Percentiles rank a stretch among this genome's conserved stretches.
Evolutionary conservation across 2,888 invertebrate species (phyloP).

Genomic region (Serrognathus titanus): DNA sequence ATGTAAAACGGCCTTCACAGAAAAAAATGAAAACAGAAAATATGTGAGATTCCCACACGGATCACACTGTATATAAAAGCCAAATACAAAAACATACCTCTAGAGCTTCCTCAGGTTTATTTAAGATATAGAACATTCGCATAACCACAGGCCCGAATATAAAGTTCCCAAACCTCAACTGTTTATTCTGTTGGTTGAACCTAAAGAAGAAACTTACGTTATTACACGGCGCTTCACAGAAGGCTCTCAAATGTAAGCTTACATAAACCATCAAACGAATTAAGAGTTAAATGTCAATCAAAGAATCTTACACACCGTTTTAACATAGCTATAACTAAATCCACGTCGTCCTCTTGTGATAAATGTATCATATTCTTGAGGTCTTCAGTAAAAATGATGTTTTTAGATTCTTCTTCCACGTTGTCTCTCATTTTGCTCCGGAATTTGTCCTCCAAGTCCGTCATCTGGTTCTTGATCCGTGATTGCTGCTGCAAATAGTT

Average conservation of each 20-base stretch:
- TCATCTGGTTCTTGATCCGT: slow-evolving; percentile 58
- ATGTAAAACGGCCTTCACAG: too few relatives aligned
- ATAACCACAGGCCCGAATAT: slow-evolving; percentile 80
- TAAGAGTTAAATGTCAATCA: too few relatives aligned
- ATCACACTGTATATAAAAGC: too few relatives aligned
- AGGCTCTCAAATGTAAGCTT: too few relatives aligned
- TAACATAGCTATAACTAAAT: slow-evolving; percentile 65
- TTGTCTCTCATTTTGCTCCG: slow-evolving; percentile 67
- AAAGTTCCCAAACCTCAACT: slow-evolving; percentile 74
- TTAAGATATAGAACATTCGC: slow-evolving; percentile 70
- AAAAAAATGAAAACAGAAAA: too few relatives aligned
- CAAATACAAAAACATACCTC: slow-evolving; percentile 43
- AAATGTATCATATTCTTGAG: slow-evolving; percentile 77
- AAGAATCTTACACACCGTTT: slow-evolving; percentile 55
- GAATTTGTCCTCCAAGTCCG: slow-evolving; percentile 63
- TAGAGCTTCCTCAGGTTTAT: slow-evolving; percentile 65
- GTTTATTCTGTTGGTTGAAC: slow-evolving; percentile 67
- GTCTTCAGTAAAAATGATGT: slow-evolving; percentile 81
- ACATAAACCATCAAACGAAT: too few relatives aligned
- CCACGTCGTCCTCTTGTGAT: slow-evolving; percentile 61
- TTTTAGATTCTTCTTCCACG: slow-evolving; percentile 50
- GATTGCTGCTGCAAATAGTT: slow-evolving; percentile 56
- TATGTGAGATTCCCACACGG: background rate
- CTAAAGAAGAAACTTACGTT: slow-evolving; percentile 46
- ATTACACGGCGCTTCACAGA: background rate